A percentile compares a stretch with the other conserved stretches of the same genome.
phyloP scores from a whole-genome alignment of 2,888 invertebrate species.

The Drosophila monieri region DNA sequence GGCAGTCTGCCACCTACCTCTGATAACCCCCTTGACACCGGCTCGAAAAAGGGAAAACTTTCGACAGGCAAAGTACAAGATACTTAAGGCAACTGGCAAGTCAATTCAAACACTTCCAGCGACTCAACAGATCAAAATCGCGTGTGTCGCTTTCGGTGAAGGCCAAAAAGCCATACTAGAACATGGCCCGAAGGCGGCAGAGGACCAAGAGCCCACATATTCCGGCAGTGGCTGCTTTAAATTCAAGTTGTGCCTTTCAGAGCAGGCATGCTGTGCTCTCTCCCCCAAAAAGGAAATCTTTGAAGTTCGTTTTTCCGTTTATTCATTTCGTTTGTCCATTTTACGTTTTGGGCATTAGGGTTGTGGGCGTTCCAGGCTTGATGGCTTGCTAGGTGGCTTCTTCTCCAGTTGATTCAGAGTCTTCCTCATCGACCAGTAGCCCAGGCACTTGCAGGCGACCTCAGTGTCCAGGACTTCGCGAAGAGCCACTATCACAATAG shows the following conservation, averaged over 20 bases:
- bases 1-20: neutral
- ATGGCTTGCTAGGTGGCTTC: neutral
- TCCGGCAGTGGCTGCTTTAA: conserved; percentile 8
- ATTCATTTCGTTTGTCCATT: neutral
- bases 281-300: neutral
- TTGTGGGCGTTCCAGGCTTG: neutral
- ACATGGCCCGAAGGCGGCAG: conserved; percentile 20
- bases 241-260: neutral
- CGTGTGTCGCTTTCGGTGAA: conserved; percentile 28
- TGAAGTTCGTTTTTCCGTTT: neutral
- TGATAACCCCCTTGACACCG: neutral
- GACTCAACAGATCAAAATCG: conserved; percentile 66
- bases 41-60: conserved; percentile 18
- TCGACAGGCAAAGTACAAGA: conserved; percentile 38
- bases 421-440: neutral
- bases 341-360: neutral
- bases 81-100: conserved; percentile 62
- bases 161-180: conserved; percentile 8
- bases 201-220: conserved; percentile 2
- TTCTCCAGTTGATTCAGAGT: neutral
- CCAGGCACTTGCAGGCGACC: neutral
- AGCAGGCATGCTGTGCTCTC: too few species aligned
- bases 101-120: conserved; percentile 59
- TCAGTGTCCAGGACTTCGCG: neutral
- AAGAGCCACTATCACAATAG: neutral